Evolutionary conservation across 2,797 vertebrate genomes (phyloP), one percentile per base, ranked within the genome.

Genomic region (Picus viridis): DNA sequence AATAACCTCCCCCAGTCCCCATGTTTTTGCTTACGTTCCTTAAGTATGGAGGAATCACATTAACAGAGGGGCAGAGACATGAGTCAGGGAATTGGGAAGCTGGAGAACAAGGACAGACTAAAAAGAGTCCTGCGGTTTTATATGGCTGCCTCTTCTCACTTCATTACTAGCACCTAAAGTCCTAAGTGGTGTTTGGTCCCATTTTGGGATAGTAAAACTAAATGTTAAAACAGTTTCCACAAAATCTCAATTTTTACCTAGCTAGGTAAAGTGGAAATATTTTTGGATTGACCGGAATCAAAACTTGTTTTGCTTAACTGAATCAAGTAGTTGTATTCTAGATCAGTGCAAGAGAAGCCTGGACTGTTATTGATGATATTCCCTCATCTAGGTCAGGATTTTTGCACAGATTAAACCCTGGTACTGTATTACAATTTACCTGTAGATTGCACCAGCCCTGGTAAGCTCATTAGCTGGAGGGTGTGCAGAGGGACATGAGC

Each of bases 401-500:
- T 89, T 73, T 61, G 49, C 34, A 45, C 45, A 20, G 24, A 57
- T 68, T 24, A 83, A 85, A 83, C 23, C 10, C 26, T 8, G 1
- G 13, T 43, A 20, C 26, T 47, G 2, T 20, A 47, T 17, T 4
- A 6, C 17, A 12, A 62, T 57, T 59, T 65, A 16, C 26, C 10
- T 29, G 16, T 7, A 64, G 62, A 30, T 54, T 49, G 12, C 56
- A 87, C 14, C 34, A 86, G 32, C 39, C 34, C 23, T 49, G 43
- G 22, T 4, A 34, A 75, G 2, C 59, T 68, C 1, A 0, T 39
- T 27, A 43, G 3, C 47, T 81, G 74, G 23, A 75, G 17, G 2
- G 0, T 2, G 0, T 20, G 62, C 0, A 0, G 61, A 64, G 29
- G n/a, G 24, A 72, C 70, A 43, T 43, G 14, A 26, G 56, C 32